Conservation (phyloP, 2,113 vertebrate species). For the Tragelaphus strepsiceros region DNA sequence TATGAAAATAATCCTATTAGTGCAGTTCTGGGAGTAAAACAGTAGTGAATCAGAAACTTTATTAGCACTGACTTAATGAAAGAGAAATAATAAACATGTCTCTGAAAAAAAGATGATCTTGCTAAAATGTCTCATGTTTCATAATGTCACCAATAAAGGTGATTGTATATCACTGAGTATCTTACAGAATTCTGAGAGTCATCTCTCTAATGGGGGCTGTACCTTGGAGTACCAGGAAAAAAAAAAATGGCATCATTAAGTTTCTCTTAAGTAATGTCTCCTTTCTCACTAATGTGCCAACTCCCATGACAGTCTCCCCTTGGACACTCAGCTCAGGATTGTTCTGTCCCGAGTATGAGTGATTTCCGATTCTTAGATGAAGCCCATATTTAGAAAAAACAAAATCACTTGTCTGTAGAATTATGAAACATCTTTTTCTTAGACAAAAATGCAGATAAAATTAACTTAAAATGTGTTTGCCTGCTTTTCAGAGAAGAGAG, state of each 20-base stretch:
- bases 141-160: constrained; percentile 42
- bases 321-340: not conserved
- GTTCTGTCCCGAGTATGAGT: not conserved
- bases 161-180: not conserved
- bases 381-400: not conserved
- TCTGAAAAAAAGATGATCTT: not conserved
- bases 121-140: not conserved
- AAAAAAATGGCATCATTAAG: constrained; percentile 19
- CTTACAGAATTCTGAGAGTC: constrained; percentile 20
- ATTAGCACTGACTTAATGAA: constrained; percentile 35
- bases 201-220: constrained; percentile 40
- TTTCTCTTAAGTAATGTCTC: constrained; percentile 20
- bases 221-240: constrained; percentile 30
- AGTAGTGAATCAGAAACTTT: constrained; percentile 44
- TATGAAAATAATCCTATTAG: constrained; percentile 21
- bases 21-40: not conserved
- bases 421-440: not conserved
- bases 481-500: not conserved
- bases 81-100: not conserved
- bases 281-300: constrained; percentile 22
- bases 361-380: not conserved
- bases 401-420: not conserved
- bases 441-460: not conserved
- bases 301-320: not conserved
- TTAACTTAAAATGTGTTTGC: not conserved